Evolutionary conservation across 2,888 invertebrate genomes (phyloP).

Genomic region (Leptopilina syphax): DNA sequence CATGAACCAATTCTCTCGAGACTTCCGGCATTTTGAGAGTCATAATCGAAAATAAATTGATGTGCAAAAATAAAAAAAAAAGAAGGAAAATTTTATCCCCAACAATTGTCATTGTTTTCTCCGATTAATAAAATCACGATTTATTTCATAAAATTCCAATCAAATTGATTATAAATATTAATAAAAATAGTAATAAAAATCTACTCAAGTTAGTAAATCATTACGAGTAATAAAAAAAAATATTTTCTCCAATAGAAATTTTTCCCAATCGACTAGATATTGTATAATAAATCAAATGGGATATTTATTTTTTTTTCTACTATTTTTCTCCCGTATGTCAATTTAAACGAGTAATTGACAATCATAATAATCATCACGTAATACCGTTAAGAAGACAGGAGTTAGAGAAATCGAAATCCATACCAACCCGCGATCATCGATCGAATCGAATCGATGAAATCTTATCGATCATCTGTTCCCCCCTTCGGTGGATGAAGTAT

Average conservation of each 20-base stretch:
- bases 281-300: constrained; percentile 7
- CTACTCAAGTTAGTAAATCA: neutral
- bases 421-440: constrained; percentile 4
- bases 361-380: constrained; percentile 38
- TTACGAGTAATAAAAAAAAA: neutral
- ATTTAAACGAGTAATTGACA: constrained; percentile 30
- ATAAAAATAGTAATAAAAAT: too few relatives aligned
- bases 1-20: constrained; percentile 14
- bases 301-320: too few relatives aligned
- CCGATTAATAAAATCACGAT: neutral
- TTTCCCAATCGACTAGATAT: neutral
- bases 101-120: neutral
- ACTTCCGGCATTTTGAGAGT: constrained; percentile 21
- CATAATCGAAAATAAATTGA: neutral
- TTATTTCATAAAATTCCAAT: neutral
- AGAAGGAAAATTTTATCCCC: neutral
- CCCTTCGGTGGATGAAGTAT: constrained; percentile 17
- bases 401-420: constrained; percentile 16
- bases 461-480: constrained; percentile 16
- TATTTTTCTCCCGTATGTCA: neutral
- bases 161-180: neutral
- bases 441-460: constrained; percentile 24
- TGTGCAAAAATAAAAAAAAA: neutral
- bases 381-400: constrained; percentile 31
- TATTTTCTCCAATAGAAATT: neutral